phyloP scores from a whole-genome alignment of 2,797 vertebrate species.

The Trichosurus vulpecula region DNA sequence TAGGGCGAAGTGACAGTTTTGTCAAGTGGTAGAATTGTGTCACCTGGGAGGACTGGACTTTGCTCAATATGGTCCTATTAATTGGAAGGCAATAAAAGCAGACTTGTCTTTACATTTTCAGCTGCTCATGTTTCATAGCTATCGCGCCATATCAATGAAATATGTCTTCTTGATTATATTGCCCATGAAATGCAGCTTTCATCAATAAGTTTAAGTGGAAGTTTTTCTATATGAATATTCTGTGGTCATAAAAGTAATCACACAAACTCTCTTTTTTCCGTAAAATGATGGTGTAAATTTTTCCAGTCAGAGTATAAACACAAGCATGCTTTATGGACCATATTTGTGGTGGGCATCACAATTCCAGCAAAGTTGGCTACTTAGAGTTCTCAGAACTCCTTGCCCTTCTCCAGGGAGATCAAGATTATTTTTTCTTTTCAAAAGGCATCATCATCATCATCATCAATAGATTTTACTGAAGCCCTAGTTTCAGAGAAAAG shows the following conservation, averaged over 20 bases:
- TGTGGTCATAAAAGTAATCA: not conserved
- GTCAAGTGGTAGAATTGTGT: not conserved
- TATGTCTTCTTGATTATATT: too few relatives aligned
- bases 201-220: not conserved
- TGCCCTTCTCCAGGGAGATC: accelerated
- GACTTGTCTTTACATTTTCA: accelerated
- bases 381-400: not conserved
- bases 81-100: not conserved
- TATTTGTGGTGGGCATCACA: not conserved
- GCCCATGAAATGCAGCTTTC: accelerated
- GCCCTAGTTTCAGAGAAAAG: not conserved
- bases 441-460: not conserved
- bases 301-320: not conserved
- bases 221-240: not conserved
- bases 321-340: accelerated
- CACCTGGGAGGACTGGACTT: not conserved
- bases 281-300: not conserved
- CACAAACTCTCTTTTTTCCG: not conserved
- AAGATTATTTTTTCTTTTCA: not conserved
- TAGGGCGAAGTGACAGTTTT: accelerated
- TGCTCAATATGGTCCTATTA: accelerated
- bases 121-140: accelerated
- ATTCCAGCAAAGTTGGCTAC: accelerated
- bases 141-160: accelerated
- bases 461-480: not conserved